Conservation (phyloP, 1,140 invertebrate species). For the Vollenhovia emeryi region DNA sequence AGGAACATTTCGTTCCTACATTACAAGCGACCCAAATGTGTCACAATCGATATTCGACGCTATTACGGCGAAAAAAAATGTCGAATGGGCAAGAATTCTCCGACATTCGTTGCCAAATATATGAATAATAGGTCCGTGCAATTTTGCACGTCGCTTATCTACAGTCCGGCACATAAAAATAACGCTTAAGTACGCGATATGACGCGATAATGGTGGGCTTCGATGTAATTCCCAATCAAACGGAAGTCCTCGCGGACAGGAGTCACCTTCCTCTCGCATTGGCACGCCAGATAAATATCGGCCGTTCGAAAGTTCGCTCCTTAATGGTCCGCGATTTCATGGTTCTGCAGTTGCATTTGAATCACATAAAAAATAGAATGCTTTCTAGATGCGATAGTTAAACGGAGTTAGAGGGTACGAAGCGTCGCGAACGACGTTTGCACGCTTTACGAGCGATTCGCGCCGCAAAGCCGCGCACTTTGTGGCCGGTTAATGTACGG, state of each 20-base stretch:
- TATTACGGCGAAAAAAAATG: slow-evolving; percentile 39
- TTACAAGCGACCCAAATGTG: slow-evolving; percentile 17
- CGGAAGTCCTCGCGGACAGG: background rate
- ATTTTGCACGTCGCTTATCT: slow-evolving; percentile 30
- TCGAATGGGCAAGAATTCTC: background rate
- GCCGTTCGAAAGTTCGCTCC: slow-evolving; percentile 34
- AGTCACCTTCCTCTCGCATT: background rate
- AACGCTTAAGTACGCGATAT: background rate
- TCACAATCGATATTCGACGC: slow-evolving; percentile 3
- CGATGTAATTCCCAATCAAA: background rate
- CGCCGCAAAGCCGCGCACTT: slow-evolving; percentile 56
- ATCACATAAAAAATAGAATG: slow-evolving; percentile 67
- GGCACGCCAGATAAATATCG: slow-evolving; percentile 56
- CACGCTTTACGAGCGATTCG: slow-evolving; percentile 75
- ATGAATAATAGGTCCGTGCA: background rate
- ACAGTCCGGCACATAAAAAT: background rate
- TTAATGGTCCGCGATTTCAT: slow-evolving; percentile 63
- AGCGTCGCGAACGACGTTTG: slow-evolving; percentile 70
- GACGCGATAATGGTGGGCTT: background rate
- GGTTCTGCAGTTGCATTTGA: slow-evolving; percentile 22
- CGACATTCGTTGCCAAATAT: background rate
- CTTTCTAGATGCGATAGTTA: slow-evolving; percentile 72
- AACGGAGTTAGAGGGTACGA: slow-evolving; percentile 69
- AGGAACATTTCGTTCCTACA: background rate
- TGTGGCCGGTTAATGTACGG: slow-evolving; percentile 73